Conservation (phyloP, 2,797 vertebrate genomes). For the Graptemys geographica region DNA sequence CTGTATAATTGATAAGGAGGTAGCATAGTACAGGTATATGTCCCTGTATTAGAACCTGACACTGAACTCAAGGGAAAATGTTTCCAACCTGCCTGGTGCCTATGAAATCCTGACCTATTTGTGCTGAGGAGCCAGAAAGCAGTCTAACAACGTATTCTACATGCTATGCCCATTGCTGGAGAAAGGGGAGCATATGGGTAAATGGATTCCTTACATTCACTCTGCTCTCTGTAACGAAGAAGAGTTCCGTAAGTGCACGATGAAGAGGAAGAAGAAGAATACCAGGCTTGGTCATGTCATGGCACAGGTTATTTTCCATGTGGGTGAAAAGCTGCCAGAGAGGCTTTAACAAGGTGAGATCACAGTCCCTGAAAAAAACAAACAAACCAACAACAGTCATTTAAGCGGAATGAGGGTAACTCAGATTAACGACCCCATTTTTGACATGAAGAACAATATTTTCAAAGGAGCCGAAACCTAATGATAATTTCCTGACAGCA, state of each 20-base stretch:
- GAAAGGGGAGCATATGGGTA: background rate
- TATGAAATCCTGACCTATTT: background rate
- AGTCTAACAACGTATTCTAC: background rate
- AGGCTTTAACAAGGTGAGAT: conserved; percentile 92
- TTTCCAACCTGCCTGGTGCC: background rate
- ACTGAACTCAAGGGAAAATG: background rate
- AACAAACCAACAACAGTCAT: background rate
- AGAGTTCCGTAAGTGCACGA: conserved; percentile 95
- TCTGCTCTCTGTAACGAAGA: conserved; percentile 93
- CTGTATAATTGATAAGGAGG: background rate
- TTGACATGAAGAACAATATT: background rate
- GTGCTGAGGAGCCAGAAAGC: background rate
- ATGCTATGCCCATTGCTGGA: background rate
- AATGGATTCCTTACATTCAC: conserved; percentile 86
- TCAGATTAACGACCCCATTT: background rate
- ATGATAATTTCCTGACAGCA: background rate
- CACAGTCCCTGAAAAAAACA: conserved; percentile 86
- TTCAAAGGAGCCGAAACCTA: background rate
- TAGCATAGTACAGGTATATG: too few species aligned
- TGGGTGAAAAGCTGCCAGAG: conserved; percentile 95
- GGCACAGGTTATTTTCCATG: conserved; percentile 90
- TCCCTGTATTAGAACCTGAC: background rate
- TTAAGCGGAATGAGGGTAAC: background rate
- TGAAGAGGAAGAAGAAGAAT: conserved; percentile 95
- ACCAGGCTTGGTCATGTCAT: conserved; percentile 88